Evolutionary conservation across 2,797 vertebrate species (phyloP), one percentile per base, ranked within the genome.

Genomic region (Liparis tanakae): DNA sequence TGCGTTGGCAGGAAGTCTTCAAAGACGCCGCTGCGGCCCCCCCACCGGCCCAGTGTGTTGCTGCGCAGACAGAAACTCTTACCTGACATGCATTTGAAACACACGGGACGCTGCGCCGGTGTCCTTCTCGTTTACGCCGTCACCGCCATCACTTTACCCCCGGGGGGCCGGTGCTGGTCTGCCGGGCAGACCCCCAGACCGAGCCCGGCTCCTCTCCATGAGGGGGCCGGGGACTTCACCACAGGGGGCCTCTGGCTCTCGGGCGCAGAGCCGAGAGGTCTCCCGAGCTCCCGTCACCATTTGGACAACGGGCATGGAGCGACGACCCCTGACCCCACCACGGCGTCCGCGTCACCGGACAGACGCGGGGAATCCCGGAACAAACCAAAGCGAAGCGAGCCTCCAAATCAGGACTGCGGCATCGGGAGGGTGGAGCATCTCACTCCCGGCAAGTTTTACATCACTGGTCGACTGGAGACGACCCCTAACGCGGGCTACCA

Each of bases 1-100:
- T 90, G 91, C 48, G 87, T 1, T 1, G 13, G 0, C 12, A 43
- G 70, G 62, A 80, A 75, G 67, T 74, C 37, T 79, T 74, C 33
- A 85, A 85, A 85, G 43, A n/a, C 1, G 4, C 3, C 1, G 36
- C 51, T 0, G 20, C 10, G 3, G 0, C 0, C 43, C 9, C 0
- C 33, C 55, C 0, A 0, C n/a, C n/a, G 60, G 66, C 69, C 62
- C 72, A 17, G 80, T 80, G 78, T 76, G 62, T 81, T 39, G 55
- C 25, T 69, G 74, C 67, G 15, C 33, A 57, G 8, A 83, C 22
- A 80, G 20, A 78, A 83, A 72, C 60, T 20, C 6, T 25, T 18
- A 10, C 20, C 70, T 41, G 59, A 34, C 5, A 93, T 92, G 91
- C n/a, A 70, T 85, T 76, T 84, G 3, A 89, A 81, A 65, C 67